Evolutionary conservation across 2,113 vertebrate genomes (phyloP), one percentile per base, ranked within the genome.

Genomic region (Notarius quadriscutis): DNA sequence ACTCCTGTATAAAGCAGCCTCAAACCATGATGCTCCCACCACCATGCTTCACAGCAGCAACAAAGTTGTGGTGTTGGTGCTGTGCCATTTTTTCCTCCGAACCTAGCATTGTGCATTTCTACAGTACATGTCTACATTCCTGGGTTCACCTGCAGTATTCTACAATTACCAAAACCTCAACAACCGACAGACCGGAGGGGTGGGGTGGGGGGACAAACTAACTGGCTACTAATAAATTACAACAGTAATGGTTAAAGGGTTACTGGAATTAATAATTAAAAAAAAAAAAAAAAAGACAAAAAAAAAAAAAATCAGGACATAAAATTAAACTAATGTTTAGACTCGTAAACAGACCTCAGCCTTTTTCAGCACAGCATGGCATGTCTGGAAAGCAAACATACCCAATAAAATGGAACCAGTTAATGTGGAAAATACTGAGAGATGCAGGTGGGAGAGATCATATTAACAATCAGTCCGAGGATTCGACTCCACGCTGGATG

Each of bases 371-470:
- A 86, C 75, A 80, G 84, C 84, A 75, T 58, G 83, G 67, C 53
- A 75, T 84, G 84, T 85, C 84, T 85, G 71, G 84, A 77, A 77
- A 51, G 55, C 77, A 80, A 67, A 30, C 27, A 55, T 69, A 11
- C 27, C 77, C 18, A 34, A 71, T 81, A 81, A 86, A 86, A 71
- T 12, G 27, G 12, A n/a, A 65, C 10, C 67, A 41, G 50, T 81
- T 81, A 71, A 81, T 81, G 77, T 81, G 77, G 84, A 86, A 81
- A 81, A 71, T 69, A 50, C 62, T 1, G 8, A 67, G 27, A 69
- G 58, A 50, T 78, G 85, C 41, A 27, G 74, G 58, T 67, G 9
- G 48, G 57, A 53, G 74, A 53, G 75, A 86, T 78, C 9, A 63
- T 7, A 74, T 62, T 67, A 62, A 58, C n/a, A 15, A 27, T 6